Conservation (phyloP, 2,888 invertebrate genomes). For the Cheiracanthium punctorium region DNA sequence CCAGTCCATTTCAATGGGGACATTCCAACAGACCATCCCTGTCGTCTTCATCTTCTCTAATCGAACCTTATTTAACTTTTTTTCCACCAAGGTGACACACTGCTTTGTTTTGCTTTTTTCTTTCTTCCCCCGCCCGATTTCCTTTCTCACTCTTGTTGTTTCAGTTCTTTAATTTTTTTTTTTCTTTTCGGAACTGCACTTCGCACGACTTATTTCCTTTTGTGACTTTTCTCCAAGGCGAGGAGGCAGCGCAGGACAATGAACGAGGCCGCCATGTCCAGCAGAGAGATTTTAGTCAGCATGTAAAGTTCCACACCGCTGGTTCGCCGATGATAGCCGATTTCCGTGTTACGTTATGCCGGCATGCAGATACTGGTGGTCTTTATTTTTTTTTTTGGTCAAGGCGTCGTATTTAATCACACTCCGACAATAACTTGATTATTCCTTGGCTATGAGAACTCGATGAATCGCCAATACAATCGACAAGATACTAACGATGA, state of each 20-base stretch:
- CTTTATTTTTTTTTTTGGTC: too few species aligned
- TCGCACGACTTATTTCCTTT: background rate
- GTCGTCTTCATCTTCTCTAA: conserved; percentile 62
- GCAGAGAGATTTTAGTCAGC: background rate
- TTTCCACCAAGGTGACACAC: background rate
- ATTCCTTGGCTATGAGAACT: too few species aligned
- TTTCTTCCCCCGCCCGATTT: background rate
- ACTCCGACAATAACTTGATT: too few species aligned
- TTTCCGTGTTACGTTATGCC: background rate
- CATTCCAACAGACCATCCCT: conserved; percentile 68
- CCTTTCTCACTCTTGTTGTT: background rate
- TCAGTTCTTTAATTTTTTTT: too few species aligned
- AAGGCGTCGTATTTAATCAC: too few species aligned
- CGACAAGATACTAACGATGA: too few species aligned
- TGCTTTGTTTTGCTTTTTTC: background rate
- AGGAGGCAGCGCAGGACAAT: background rate
- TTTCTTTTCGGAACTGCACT: too few species aligned
- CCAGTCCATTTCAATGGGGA: conserved; percentile 64
- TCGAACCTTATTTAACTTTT: too few species aligned
- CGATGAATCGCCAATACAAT: too few species aligned
- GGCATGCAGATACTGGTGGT: too few species aligned
- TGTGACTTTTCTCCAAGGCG: background rate
- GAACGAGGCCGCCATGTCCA: conserved; percentile 1
- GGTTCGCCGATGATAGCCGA: background rate
- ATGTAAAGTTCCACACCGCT: background rate